Conservation (phyloP, 1,140 invertebrate genomes). For the silkworm (Bombyx mori) region ASM3026992v2 NC_085129.1:18789001-18789500, state of each 20-base stretch:
- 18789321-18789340: conserved; percentile 92
- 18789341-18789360: conserved; percentile 97
- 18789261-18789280: conserved; percentile 91
- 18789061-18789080: too few species aligned
- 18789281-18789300: conserved; percentile 95
- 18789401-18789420: conserved; percentile 94
- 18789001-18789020: too few species aligned
- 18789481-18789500: too few species aligned
- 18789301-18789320: conserved; percentile 93
- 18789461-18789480: too few species aligned
- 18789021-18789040: too few species aligned
- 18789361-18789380: conserved; percentile 94
- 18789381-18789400: conserved; percentile 95
- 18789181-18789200: conserved; percentile 60
- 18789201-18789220: conserved; percentile 88
- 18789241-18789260: conserved; percentile 96
- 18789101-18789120: too few species aligned
- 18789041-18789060: too few species aligned
- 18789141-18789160: too few species aligned
- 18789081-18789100: too few species aligned
- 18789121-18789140: too few species aligned
- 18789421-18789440: neutral
- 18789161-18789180: too few species aligned
- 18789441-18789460: too few species aligned
- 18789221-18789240: conserved; percentile 94